Evolutionary conservation across 2,888 invertebrate species (phyloP).

Genomic region (Eretmocerus hayati): DNA sequence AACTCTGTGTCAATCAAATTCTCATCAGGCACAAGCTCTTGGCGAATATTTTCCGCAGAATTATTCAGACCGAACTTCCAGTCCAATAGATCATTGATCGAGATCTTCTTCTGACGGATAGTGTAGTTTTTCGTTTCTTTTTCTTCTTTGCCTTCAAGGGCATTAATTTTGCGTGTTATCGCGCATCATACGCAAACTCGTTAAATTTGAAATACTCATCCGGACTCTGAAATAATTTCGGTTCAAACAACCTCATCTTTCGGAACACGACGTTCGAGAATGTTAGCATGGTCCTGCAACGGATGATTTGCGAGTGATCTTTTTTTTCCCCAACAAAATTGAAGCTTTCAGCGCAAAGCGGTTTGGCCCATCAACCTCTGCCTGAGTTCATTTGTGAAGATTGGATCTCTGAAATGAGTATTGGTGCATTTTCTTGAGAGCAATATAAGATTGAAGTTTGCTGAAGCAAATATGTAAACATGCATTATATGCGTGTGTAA

Average conservation of each 20-base stretch:
- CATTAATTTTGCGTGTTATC: not conserved
- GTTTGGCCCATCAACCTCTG: constrained; percentile 15
- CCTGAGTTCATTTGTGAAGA: constrained; percentile 18
- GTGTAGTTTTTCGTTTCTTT: too few species aligned
- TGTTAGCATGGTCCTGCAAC: not conserved
- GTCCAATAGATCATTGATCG: too few species aligned
- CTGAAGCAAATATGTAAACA: too few species aligned
- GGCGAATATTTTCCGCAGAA: too few species aligned
- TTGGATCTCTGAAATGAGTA: constrained; percentile 19
- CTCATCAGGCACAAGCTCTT: too few species aligned
- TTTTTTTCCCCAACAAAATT: constrained; percentile 9
- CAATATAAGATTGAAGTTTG: too few species aligned
- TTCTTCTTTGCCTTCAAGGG: not conserved
- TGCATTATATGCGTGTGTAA: too few species aligned
- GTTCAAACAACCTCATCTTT: not conserved
- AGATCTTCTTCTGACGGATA: too few species aligned
- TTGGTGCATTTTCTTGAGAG: constrained; percentile 13
- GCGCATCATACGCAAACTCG: not conserved
- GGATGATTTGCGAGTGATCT: constrained; percentile 1
- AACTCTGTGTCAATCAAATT: too few species aligned
- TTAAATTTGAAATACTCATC: not conserved
- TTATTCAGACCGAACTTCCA: too few species aligned
- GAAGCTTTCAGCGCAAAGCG: constrained; percentile 19
- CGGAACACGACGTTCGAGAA: too few species aligned
- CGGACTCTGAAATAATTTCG: too few species aligned